Conservation (phyloP, 2,888 invertebrate genomes). For the Leucophenga maculata region DNA sequence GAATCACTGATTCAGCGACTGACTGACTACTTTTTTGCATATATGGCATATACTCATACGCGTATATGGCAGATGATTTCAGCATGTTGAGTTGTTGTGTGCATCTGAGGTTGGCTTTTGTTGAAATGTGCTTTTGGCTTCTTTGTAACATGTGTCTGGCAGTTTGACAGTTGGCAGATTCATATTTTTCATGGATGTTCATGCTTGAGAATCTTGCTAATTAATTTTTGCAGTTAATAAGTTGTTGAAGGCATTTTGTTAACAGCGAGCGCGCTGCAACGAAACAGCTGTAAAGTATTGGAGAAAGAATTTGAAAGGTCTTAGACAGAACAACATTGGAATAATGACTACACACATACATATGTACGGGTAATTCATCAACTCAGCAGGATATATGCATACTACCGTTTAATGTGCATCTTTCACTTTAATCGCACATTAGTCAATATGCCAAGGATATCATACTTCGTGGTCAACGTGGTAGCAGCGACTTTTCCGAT, state of each 20-base stretch:
- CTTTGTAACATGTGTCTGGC: slow-evolving; percentile 33
- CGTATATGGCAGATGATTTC: slow-evolving; percentile 9
- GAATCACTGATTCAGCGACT: slow-evolving; percentile 26
- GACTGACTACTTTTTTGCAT: not conserved
- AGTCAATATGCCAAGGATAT: slow-evolving; percentile 36
- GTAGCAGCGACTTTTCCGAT: no score
- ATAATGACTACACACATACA: no score
- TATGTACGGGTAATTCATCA: slow-evolving; percentile 19
- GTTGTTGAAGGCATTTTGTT: slow-evolving; percentile 37
- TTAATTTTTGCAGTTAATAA: slow-evolving; percentile 29
- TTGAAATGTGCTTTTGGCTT: slow-evolving; percentile 49
- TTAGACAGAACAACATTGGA: no score
- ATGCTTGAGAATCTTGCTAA: slow-evolving; percentile 12
- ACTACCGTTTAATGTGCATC: slow-evolving; percentile 18
- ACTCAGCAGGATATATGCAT: slow-evolving; percentile 20
- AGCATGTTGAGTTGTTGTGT: slow-evolving; percentile 15
- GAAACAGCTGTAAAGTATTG: no score
- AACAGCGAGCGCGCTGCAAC: not conserved
- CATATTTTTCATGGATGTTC: slow-evolving; percentile 25
- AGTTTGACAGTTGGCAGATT: slow-evolving; percentile 28
- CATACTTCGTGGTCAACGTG: not conserved
- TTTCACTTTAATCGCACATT: slow-evolving; percentile 38
- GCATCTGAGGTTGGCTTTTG: slow-evolving; percentile 48
- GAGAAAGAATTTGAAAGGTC: no score
- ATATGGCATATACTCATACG: not conserved